Base-by-base conservation (phyloP, 2,888 invertebrate species). In the Dryobotodes eremita region DNA sequence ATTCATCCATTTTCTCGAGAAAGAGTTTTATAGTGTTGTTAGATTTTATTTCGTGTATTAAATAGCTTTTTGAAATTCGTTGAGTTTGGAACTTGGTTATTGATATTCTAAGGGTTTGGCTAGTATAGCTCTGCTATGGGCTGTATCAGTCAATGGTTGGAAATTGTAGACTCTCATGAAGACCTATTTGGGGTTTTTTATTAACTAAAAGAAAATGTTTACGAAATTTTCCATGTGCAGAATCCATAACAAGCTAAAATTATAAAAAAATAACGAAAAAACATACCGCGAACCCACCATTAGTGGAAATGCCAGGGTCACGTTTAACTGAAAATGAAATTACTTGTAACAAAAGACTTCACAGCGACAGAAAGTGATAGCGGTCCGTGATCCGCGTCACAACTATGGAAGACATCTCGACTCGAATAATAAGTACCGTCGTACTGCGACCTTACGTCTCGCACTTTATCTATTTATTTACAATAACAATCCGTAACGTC, bases 281-380 rank as follows among this genome's bases (percentile, higher is more conserved):
- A 62, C 20, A 50, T 71, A 77, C 71, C 65, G 70, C 71, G 70
- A 64, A 79, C 77, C 74, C 75, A n/a, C 65, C 72, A 82, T 83
- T 89, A 89, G 87, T 89, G 88, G 86, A 88, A 88, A 75, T 50
- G 55, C 48, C 64, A 84, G 79, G 77, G 82, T 74, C 90, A 92
- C 91, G 93, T 94, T 89, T 89, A 89, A 94, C 93, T 92, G 93
- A 94, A 95, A 95, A 94, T 90, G 92, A 93, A 94, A 95, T 95
- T 93, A 93, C 92, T 82, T 88, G 90, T 91, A 92, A 93, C 92
- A 90, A 90, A 89, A 90, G 89, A 90, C 90, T 92, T 91, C 90
- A 87, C 89, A 91, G 89, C 91, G 91, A 93, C 90, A 90, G 93
- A 96, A 96, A 96, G 96, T 94, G 95, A 96, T 92, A 95, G 94